Conservation (phyloP, 1,140 invertebrate species). For the Cherax destructor region DNA sequence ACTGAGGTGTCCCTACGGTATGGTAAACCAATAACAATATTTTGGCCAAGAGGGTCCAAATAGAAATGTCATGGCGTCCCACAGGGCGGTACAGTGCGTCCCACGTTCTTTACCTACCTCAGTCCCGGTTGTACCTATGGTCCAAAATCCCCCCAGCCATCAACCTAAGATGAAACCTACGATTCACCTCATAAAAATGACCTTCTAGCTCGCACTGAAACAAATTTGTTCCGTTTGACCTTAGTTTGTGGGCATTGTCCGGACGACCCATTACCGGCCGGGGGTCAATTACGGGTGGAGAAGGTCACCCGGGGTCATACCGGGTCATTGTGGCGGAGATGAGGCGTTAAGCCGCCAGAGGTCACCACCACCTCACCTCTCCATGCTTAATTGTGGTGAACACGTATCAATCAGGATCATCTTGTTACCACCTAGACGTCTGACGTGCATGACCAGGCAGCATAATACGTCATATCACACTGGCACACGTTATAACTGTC, state of each 20-base stretch:
- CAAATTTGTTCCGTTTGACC: conserved; percentile 31
- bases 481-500: too few species aligned
- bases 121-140: not conserved
- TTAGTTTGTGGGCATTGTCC: conserved; percentile 38
- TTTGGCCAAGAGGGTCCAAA: conserved; percentile 49
- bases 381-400: not conserved
- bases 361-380: not conserved
- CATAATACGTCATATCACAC: too few species aligned
- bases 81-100: not conserved
- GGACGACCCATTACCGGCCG: conserved; percentile 11
- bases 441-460: not conserved
- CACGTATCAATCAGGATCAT: conserved; percentile 16
- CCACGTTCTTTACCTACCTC: not conserved
- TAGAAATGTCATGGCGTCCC: conserved; percentile 35
- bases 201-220: not conserved
- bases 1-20: not conserved
- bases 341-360: not conserved
- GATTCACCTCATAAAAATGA: not conserved
- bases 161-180: not conserved
- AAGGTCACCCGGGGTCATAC: not conserved
- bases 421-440: not conserved
- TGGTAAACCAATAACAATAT: conserved; percentile 48
- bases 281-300: conserved; percentile 26
- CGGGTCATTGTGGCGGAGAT: conserved; percentile 3
- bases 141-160: not conserved